Evolutionary conservation across 2,113 vertebrate genomes (phyloP).

Genomic region (Eubucco bourcierii): DNA sequence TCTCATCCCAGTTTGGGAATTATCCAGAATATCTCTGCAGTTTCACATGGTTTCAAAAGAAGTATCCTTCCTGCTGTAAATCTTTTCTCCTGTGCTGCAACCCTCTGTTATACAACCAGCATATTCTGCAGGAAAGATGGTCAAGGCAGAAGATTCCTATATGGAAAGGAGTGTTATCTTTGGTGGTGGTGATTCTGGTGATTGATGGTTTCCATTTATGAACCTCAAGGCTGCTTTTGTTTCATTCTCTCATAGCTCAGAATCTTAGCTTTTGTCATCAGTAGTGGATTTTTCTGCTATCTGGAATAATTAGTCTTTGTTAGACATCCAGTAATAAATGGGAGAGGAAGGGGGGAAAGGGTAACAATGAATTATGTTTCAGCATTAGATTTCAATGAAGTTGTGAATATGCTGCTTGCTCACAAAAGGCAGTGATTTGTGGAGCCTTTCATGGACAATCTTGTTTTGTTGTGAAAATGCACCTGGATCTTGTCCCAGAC

Average conservation of each 20-base stretch:
- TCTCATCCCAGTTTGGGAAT: background rate
- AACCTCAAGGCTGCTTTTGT: background rate
- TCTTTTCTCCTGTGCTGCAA: background rate
- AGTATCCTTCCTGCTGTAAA: background rate
- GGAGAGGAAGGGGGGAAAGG: background rate
- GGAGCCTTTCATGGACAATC: background rate
- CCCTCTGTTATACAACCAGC: background rate
- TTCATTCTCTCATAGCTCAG: background rate
- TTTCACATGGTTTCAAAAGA: background rate
- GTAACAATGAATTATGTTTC: background rate
- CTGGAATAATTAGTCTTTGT: background rate
- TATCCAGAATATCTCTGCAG: background rate
- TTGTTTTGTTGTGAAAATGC: background rate
- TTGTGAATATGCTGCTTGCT: background rate
- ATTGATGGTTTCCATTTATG: background rate
- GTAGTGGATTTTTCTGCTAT: background rate
- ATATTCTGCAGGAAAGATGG: fast-evolving
- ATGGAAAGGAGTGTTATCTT: background rate
- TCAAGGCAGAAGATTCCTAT: background rate
- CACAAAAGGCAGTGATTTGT: background rate
- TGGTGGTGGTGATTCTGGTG: background rate
- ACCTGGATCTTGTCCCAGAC: background rate
- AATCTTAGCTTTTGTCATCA: background rate
- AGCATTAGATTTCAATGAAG: background rate
- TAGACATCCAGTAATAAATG: background rate